Conservation (phyloP, 2,888 invertebrate species). For the Micropterix aruncella region DNA sequence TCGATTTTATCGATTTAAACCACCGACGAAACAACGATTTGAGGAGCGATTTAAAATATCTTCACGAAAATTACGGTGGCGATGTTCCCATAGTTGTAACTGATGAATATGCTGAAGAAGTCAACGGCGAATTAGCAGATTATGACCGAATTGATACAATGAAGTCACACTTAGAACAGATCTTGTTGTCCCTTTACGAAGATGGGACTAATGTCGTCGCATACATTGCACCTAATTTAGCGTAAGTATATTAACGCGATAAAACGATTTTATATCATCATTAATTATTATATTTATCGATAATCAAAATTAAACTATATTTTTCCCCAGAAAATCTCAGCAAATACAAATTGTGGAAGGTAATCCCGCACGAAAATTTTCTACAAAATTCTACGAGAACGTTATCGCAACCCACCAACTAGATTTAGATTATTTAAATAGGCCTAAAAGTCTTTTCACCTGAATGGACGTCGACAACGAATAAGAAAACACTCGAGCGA, state of each 20-base stretch:
- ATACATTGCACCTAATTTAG: conserved; percentile 41
- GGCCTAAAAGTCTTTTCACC: not conserved
- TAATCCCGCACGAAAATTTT: not conserved
- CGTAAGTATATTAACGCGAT: too few species aligned
- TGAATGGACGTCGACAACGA: too few species aligned
- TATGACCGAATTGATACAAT: not conserved
- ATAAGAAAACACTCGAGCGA: too few species aligned
- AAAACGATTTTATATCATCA: too few species aligned
- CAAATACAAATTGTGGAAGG: too few species aligned
- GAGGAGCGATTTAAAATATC: not conserved
- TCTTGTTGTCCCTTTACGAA: conserved; percentile 36
- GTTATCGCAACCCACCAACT: not conserved
- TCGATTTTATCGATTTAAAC: not conserved
- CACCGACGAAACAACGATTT: not conserved
- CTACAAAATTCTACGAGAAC: not conserved
- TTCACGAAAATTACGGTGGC: not conserved
- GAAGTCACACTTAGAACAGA: not conserved
- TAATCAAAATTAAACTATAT: too few species aligned
- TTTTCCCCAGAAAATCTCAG: too few species aligned
- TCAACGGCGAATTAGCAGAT: not conserved
- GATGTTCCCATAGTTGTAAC: not conserved
- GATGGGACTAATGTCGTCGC: conserved; percentile 50
- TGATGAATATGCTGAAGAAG: not conserved
- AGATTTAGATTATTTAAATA: not conserved
- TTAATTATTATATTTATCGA: too few species aligned